Percentiles rank a stretch among this genome's conserved stretches.
These are phyloP conservation scores for Leguminivora glycinivorella DNA, from an alignment of 1,140 invertebrate genomes.

Conservation along the genomic window DNA sequence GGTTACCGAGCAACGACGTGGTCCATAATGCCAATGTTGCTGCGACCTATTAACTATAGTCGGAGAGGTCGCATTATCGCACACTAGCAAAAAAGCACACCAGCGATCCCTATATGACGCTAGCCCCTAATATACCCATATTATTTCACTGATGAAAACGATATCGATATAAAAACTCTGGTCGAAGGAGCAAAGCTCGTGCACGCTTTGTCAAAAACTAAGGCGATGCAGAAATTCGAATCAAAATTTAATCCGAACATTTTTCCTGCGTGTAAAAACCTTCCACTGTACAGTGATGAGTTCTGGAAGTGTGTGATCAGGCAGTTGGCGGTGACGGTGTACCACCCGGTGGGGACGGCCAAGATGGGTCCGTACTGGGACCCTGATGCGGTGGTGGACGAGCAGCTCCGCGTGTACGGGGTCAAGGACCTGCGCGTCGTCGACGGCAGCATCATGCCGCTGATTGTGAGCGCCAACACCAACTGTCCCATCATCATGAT, in stretches of 20 bases:
- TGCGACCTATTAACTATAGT: conserved; percentile 90
- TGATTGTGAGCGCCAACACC: conserved; percentile 89
- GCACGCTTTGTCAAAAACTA: conserved; percentile 86
- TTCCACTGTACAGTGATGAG: conserved; percentile 83
- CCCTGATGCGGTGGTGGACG: conserved; percentile 91
- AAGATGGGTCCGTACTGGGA: conserved; percentile 96
- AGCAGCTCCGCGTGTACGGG: conserved; percentile 89
- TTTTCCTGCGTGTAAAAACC: conserved; percentile 85
- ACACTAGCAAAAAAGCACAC: conserved; percentile 87
- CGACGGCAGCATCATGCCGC: conserved; percentile 93
- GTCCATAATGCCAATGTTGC: conserved; percentile 91
- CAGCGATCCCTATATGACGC: conserved; percentile 94
- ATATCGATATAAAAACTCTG: conserved; percentile 88
- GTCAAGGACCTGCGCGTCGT: conserved; percentile 88
- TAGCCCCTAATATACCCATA: conserved; percentile 95
- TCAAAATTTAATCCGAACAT: conserved; percentile 83
- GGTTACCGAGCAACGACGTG: conserved; percentile 89
- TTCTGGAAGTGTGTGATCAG: conserved; percentile 93
- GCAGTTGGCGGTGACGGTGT: conserved; percentile 88
- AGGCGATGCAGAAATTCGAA: conserved; percentile 84
- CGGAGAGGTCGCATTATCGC: conserved; percentile 89
- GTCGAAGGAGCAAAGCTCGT: conserved; percentile 91
- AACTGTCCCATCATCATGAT: conserved; percentile 93
- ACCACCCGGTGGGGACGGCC: conserved; percentile 93
- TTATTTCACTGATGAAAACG: conserved; percentile 86